These are phyloP conservation scores for Platysteira castanea DNA, from an alignment of 2,113 vertebrate species.

Conservation along the genomic window DNA sequence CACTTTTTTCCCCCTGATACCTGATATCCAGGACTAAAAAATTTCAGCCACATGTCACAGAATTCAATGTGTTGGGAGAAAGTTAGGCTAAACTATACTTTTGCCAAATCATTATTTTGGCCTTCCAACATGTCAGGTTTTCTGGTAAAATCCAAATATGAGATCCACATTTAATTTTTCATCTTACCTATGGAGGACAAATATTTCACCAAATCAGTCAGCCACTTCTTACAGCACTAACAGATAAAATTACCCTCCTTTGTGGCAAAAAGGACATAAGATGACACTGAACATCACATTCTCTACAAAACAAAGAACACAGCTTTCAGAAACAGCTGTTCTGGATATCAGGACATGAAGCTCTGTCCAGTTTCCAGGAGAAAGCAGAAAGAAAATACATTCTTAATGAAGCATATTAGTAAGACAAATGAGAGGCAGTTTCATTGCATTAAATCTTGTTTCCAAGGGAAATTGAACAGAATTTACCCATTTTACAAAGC, in stretches of 20 bases:
- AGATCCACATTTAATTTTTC: neutral
- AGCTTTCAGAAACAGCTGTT: neutral
- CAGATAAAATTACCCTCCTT: neutral
- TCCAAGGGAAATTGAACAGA: neutral
- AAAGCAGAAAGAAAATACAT: neutral
- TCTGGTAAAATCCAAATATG: neutral
- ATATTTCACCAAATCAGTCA: neutral
- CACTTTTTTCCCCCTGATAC: neutral
- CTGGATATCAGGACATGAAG: neutral
- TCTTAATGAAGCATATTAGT: neutral
- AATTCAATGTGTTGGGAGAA: neutral
- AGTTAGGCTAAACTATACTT: neutral
- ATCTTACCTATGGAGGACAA: neutral
- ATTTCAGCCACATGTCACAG: neutral
- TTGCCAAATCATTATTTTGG: neutral
- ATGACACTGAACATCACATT: neutral
- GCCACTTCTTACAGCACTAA: neutral
- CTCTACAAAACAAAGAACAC: neutral
- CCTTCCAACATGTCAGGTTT: neutral
- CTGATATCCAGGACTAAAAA: neutral
- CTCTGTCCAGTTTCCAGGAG: neutral
- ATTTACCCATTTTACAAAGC: neutral
- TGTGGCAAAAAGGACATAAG: neutral
- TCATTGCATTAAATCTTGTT: neutral
- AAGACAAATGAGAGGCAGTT: neutral